Base-by-base conservation (phyloP, 2,113 vertebrate species). In the Paraplagusia blochii region DNA sequence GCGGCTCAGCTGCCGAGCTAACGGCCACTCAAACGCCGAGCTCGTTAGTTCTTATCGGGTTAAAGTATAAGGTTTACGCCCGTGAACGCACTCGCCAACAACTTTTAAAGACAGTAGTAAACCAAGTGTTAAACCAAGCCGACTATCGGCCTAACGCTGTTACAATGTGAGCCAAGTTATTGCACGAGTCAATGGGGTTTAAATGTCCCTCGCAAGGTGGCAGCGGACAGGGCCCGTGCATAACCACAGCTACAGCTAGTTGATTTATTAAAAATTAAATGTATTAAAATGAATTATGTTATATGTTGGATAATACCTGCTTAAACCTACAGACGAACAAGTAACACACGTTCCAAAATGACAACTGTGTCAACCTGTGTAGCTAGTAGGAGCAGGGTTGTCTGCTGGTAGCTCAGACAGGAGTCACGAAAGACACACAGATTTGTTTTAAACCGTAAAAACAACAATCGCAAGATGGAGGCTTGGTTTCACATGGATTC, bases 181-280 rank as follows among this genome's bases (percentile, higher is more conserved):
- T 48, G 52, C 56, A 53, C 44, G 40, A 75, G 59, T 60, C 58
- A 66, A 29, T 39, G 68, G 81, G 77, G 44, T 87, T 88, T 88
- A 88, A 88, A 88, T 87, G 69, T 63, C 85, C 74, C 81, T 74
- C 47, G 75, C 71, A 73, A 81, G 75, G 79, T 58, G 72, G 84
- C 79, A 80, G 53, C 79, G 66, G 43, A 61, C 9, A 77, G 87
- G 87, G 81, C 81, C 87, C 64, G 42, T 40, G 11, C 59, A 65
- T 58, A 29, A 22, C 54, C 29, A 29, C 9, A 13, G 18, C 11
- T 42, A 33, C 16, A 38, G n/a, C 51, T 5, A 0, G 45, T 17
- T 9, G 8, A 9, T 8, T 46, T 1, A n/a, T n/a, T n/a, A n/a
- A n/a, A n/a, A n/a, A n/a, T 14, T 0, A 6, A 5, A 11, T 38